Percentiles rank a stretch among this genome's conserved stretches.
Conservation (phyloP, 2,888 invertebrate genomes). For the Dendrolimus pini region DNA sequence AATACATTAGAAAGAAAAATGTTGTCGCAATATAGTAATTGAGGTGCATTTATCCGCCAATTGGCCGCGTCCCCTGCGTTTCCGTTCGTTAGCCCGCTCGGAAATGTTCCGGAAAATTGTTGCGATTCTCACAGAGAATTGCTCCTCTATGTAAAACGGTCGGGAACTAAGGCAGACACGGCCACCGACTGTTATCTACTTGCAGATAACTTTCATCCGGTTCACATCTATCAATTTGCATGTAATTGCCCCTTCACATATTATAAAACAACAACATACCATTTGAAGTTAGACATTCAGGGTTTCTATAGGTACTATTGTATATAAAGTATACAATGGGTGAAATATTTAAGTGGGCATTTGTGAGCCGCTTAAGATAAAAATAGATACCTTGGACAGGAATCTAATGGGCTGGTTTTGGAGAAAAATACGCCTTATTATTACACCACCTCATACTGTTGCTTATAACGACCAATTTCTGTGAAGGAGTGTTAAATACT, state of each 20-base stretch:
- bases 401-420: too few species aligned
- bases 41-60: conserved; percentile 70
- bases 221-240: neutral
- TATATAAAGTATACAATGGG: too few species aligned
- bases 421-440: too few species aligned
- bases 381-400: too few species aligned
- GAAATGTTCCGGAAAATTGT: conserved; percentile 71
- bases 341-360: too few species aligned
- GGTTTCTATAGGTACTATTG: too few species aligned
- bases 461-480: too few species aligned
- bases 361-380: too few species aligned
- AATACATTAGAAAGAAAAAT: conserved; percentile 58
- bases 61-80: conserved; percentile 67
- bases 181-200: conserved; percentile 5
- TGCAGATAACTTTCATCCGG: neutral
- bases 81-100: conserved; percentile 66
- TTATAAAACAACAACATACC: too few species aligned
- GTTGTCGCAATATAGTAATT: conserved; percentile 65
- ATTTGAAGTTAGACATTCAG: too few species aligned
- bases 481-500: too few species aligned
- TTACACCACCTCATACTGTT: too few species aligned
- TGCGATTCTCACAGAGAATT: conserved; percentile 50
- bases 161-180: conserved; percentile 28
- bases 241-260: neutral
- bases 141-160: conserved; percentile 45